Base-by-base conservation (phyloP, 2,888 invertebrate species). In the Meta bourneti region DNA sequence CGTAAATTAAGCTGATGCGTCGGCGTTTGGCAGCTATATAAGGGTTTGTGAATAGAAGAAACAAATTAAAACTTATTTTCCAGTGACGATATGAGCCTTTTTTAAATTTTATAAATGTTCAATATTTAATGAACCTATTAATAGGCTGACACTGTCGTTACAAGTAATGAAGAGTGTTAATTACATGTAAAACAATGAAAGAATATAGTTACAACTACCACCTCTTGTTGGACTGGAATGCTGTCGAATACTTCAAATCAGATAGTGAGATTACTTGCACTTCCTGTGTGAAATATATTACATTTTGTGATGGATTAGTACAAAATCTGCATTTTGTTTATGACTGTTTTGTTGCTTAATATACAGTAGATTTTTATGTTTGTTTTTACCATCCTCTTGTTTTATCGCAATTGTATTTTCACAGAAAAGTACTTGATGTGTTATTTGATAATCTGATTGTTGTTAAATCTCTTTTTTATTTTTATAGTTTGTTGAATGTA, bases 391-490 rank as follows among this genome's bases (percentile, higher is more conserved):
- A n/a, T 71, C 48, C 48, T 72, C 16, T 51, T 83, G 48, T 19
- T 90, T 80, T 70, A 74, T 20, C 69, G 79, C 80, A 13, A 81
- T 51, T 85, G 61, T 49, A 61, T 83, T 61, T 61, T 88, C 61
- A 20, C 54, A 61, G 74, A 75, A 88, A 54, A 81, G 69, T 54
- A 74, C 61, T 80, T 80, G 54, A 72, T 79, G 70, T 91, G 77
- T 79, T 82, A 78, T 82, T 80, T 61, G 54, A 88, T 75, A 77
- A 83, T 72, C 91, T 91, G 91, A 91, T 54, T 90, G 90, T 91
- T 91, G 91, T 86, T 88, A 83, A 91, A 91, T 82, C 71, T 81
- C 69, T 91, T 91, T 89, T 91, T 91, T 91, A 91, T 91, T 91
- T 91, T 91, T 91, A 91, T 91, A 91, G 91, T 91, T 88, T 88